Evolutionary conservation across 2,888 invertebrate species (phyloP).

Genomic region (Polylopha cassiicola): DNA sequence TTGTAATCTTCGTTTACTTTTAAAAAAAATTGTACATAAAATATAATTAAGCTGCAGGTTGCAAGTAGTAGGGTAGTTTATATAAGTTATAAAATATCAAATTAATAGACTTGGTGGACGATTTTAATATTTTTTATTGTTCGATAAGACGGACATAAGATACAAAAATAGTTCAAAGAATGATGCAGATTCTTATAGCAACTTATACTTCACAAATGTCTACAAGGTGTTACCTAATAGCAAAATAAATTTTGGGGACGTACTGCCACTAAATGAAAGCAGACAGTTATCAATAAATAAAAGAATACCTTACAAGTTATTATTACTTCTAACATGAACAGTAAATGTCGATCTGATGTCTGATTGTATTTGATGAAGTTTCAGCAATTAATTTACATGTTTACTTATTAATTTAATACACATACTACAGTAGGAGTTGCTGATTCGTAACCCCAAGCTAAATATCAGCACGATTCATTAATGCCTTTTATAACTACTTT

Average conservation of each 20-base stretch:
- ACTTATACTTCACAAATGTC: slow-evolving; percentile 31
- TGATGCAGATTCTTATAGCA: slow-evolving; percentile 49
- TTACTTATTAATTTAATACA: slow-evolving; percentile 11
- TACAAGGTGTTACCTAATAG: slow-evolving; percentile 7
- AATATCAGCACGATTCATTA: slow-evolving; percentile 14
- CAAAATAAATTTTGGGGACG: slow-evolving; percentile 8
- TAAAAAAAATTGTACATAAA: too few relatives aligned
- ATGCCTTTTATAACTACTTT: slow-evolving; percentile 4
- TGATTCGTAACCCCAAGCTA: slow-evolving; percentile 4
- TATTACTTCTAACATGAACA: slow-evolving; percentile 19
- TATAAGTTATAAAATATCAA: too few relatives aligned
- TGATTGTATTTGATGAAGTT: slow-evolving; percentile 17
- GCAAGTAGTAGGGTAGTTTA: too few relatives aligned
- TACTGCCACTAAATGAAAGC: slow-evolving; percentile 15
- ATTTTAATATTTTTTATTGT: slow-evolving; percentile 56
- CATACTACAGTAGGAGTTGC: slow-evolving; percentile 7
- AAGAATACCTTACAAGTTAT: slow-evolving; percentile 19
- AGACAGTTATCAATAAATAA: slow-evolving; percentile 20
- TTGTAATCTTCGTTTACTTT: too few relatives aligned
- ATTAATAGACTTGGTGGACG: too few relatives aligned
- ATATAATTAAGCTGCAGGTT: too few relatives aligned
- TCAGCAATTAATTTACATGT: slow-evolving; percentile 7
- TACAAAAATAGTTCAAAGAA: slow-evolving; percentile 69
- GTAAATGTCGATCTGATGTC: too few relatives aligned
- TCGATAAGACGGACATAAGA: slow-evolving; percentile 59